phyloP scores from a whole-genome alignment of 2,113 vertebrate species.

The Piprites chloris region DNA sequence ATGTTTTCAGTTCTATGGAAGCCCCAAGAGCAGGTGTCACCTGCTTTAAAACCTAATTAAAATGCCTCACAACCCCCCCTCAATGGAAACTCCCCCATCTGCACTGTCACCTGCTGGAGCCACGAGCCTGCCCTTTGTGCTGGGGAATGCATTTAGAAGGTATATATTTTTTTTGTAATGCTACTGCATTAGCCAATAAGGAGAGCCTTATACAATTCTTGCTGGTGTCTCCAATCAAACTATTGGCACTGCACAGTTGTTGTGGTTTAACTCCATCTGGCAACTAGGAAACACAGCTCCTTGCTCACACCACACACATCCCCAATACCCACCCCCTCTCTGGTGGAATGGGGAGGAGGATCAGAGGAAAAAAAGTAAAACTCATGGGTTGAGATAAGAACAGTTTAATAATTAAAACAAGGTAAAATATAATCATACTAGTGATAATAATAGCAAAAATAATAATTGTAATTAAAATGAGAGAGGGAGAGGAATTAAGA shows the following conservation, averaged over 20 bases:
- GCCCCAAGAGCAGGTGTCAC: background rate
- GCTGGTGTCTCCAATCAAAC: background rate
- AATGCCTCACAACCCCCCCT: rapidly evolving
- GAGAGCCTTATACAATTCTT: background rate
- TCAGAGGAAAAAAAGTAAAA: background rate
- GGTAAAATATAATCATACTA: background rate
- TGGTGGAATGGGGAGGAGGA: background rate
- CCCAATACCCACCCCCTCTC: background rate
- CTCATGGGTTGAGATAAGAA: background rate
- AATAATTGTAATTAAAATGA: background rate
- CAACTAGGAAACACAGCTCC: background rate
- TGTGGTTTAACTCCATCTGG: background rate
- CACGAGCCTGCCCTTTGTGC: background rate
- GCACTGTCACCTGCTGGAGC: background rate
- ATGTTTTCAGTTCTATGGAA: background rate
- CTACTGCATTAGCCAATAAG: background rate
- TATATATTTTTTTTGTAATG: background rate
- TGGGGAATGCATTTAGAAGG: background rate
- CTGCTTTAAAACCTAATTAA: background rate
- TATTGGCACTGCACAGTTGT: background rate
- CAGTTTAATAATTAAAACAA: background rate
- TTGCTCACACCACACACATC: background rate
- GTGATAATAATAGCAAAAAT: background rate
- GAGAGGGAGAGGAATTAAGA: background rate
- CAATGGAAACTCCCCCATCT: background rate